phyloP scores from a whole-genome alignment of 2,888 invertebrate genomes.

The Sinohyriopsis cumingii region DNA sequence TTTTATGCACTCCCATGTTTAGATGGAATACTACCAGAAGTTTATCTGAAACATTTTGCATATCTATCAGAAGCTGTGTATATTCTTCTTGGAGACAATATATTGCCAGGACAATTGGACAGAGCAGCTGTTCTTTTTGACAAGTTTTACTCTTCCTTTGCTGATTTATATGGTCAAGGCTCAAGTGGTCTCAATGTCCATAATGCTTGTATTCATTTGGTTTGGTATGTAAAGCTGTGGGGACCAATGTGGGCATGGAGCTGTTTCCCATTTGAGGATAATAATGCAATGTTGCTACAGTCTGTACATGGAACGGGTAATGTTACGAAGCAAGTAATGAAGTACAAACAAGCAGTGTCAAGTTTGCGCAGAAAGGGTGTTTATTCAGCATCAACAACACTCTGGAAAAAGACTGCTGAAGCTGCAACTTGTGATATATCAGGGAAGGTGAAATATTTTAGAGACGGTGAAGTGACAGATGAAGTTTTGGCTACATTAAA shows the following conservation, averaged over 20 bases:
- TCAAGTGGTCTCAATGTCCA: constrained; percentile 32
- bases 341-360: too few relatives aligned
- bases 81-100: constrained; percentile 20
- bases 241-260: constrained; percentile 34
- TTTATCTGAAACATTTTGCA: too few relatives aligned
- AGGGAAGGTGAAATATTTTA: too few relatives aligned
- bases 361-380: too few relatives aligned
- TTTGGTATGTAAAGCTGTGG: constrained; percentile 14
- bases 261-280: constrained; percentile 34
- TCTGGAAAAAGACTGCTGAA: too few relatives aligned
- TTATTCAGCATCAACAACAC: too few relatives aligned
- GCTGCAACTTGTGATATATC: too few relatives aligned
- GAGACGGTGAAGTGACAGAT: too few relatives aligned
- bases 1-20: constrained; percentile 22
- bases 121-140: constrained; percentile 20
- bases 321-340: too few relatives aligned
- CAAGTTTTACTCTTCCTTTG: constrained; percentile 23
- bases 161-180: constrained; percentile 20
- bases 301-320: constrained; percentile 25
- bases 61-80: constrained; percentile 19
- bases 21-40: constrained; percentile 14
- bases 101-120: constrained; percentile 7
- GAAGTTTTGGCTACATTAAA: too few relatives aligned
- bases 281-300: constrained; percentile 13
- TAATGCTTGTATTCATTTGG: constrained; percentile 22